Conservation (phyloP, 1,140 invertebrate genomes). For the Oreohelix idahoensis region DNA sequence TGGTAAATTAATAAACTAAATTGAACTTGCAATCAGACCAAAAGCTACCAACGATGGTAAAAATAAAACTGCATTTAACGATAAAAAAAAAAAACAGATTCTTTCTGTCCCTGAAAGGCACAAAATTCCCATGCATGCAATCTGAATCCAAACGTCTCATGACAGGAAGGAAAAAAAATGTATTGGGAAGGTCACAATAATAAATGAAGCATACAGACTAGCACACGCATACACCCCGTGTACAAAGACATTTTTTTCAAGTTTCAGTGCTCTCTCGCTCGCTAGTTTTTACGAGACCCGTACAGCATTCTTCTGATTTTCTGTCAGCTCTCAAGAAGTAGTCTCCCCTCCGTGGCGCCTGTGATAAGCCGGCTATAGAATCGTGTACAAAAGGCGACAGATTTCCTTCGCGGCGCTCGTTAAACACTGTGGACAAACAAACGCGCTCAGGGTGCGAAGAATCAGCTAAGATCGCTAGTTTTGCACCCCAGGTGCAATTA, state of each 20-base stretch:
- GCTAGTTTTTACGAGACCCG: too few relatives aligned
- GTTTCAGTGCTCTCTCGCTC: neutral
- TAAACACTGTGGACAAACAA: slow-evolving; percentile 33
- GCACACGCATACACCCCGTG: neutral
- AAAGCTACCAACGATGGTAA: too few relatives aligned
- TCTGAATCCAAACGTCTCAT: neutral
- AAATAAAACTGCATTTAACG: neutral
- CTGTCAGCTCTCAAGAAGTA: neutral
- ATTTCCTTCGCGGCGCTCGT: slow-evolving; percentile 12
- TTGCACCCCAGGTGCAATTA: slow-evolving; percentile 8
- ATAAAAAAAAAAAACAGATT: neutral
- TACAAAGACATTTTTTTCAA: neutral
- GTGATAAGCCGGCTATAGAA: slow-evolving; percentile 10
- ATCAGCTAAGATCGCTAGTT: neutral
- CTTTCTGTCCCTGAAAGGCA: neutral
- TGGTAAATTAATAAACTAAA: too few relatives aligned
- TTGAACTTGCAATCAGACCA: too few relatives aligned
- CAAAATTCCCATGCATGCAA: neutral
- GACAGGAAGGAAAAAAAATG: neutral
- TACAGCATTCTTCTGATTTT: neutral
- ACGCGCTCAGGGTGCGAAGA: slow-evolving; percentile 8
- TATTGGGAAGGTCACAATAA: neutral
- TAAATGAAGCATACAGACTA: slow-evolving; percentile 7
- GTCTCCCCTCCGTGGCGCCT: neutral
- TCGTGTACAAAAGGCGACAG: slow-evolving; percentile 14